Base-by-base conservation (phyloP, 2,888 invertebrate species). In the Aphidoletes aphidimyza region DNA sequence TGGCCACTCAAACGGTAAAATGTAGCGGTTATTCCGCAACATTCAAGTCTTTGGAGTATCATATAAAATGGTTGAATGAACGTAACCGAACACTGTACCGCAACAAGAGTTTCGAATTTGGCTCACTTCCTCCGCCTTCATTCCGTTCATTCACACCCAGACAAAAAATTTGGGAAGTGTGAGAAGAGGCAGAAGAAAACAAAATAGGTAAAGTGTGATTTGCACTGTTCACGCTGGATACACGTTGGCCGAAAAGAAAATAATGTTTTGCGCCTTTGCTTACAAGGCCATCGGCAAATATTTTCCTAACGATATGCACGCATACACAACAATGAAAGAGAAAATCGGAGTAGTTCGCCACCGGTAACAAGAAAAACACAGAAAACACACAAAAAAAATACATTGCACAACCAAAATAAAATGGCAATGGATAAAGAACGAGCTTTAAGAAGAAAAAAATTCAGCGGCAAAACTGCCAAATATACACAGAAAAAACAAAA, bases 201-300 rank as follows among this genome's bases (percentile, higher is more conserved):
- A n/a, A n/a, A n/a, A n/a, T n/a, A n/a, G 30, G 17, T 30, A 69
- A 69, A 69, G 30, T 47, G 47, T 47, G 69, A 69, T 69, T 69
- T 69, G 69, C 69, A 69, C 69, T 14, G 17, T 69, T 54, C 22
- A 3, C 26, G 19, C 3, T 11, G 54, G 69, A 69, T 69, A 69
- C 22, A 69, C 2, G 47, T 14, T 47, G 2, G 8, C 30, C 69
- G 34, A 69, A 69, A 69, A 0, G 30, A 22, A 9, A 14, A 30
- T 22, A 69, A 69, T 69, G 34, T 69, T 6, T 69, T 69, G 30
- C 34, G 34, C 69, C n/a, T 69, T 69, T 69, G 69, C 69, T 30
- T 69, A 69, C 69, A 69, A 69, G 34, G 69, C 69, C 69, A 69
- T 69, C 69, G 69, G 69, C 69, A 30, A 69, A 69, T 69, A 69